phyloP scores from a whole-genome alignment of 2,888 invertebrate genomes.

The Gandaritis pyraliata region DNA sequence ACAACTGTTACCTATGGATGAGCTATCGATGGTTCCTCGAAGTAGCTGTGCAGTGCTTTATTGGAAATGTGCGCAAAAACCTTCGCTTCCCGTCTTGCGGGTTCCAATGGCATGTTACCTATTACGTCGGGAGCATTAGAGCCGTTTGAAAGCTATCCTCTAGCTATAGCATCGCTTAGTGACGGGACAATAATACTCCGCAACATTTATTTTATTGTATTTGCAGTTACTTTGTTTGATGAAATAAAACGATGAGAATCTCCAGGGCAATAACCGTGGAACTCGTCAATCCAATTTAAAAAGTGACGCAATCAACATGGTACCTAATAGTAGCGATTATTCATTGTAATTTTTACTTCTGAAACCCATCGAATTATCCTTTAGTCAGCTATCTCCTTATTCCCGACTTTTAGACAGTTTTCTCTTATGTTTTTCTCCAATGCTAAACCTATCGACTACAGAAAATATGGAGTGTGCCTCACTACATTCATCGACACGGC shows the following conservation, averaged over 20 bases:
- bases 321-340: too few species aligned
- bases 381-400: too few species aligned
- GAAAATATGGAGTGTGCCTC: constrained; percentile 11
- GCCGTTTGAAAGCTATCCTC: constrained; percentile 39
- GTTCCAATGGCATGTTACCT: constrained; percentile 34
- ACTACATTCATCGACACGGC: constrained; percentile 23
- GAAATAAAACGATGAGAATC: not conserved
- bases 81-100: constrained; percentile 40
- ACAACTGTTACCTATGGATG: constrained; percentile 19
- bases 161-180: constrained; percentile 25
- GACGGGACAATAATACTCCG: constrained; percentile 6
- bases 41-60: constrained; percentile 36
- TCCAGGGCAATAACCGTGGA: too few species aligned
- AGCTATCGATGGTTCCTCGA: constrained; percentile 33
- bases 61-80: constrained; percentile 39
- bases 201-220: not conserved
- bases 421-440: not conserved
- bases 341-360: too few species aligned
- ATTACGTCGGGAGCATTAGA: constrained; percentile 37
- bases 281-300: too few species aligned
- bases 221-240: not conserved
- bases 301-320: too few species aligned
- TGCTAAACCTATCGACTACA: not conserved
- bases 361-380: too few species aligned
- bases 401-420: too few species aligned